Evolutionary conservation across 1,140 invertebrate species (phyloP).

Genomic region (Pachyrhynchus sulphureomaculatus): DNA sequence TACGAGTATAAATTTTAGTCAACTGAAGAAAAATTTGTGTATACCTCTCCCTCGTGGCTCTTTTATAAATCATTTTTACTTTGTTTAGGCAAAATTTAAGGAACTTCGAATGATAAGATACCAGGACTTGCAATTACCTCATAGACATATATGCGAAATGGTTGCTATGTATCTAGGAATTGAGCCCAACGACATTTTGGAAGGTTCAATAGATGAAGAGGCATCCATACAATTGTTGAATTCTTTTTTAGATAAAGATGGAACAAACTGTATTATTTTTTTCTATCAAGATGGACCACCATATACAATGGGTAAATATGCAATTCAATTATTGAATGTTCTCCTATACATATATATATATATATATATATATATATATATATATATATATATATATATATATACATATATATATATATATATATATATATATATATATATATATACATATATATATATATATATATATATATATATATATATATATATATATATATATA

Average conservation of each 20-base stretch:
- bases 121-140: conserved; percentile 56
- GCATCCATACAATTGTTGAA: conserved; percentile 60
- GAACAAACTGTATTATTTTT: conserved; percentile 55
- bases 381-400: too few relatives aligned
- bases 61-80: neutral
- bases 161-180: conserved; percentile 60
- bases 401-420: too few relatives aligned
- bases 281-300: conserved; percentile 55
- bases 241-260: conserved; percentile 55
- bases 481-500: too few relatives aligned
- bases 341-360: too few relatives aligned
- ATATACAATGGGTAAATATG: conserved; percentile 52
- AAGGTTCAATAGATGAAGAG: conserved; percentile 64
- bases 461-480: too few relatives aligned
- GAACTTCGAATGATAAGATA: conserved; percentile 49
- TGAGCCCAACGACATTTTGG: conserved; percentile 59
- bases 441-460: too few relatives aligned
- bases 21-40: neutral
- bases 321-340: too few relatives aligned
- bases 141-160: conserved; percentile 65
- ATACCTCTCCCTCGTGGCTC: neutral
- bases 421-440: too few relatives aligned
- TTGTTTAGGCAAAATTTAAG: conserved; percentile 41
- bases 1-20: neutral
- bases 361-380: too few relatives aligned